These are phyloP conservation scores for Marronus borbonicus DNA, from an alignment of 2,888 invertebrate genomes.

Conservation along the genomic window DNA sequence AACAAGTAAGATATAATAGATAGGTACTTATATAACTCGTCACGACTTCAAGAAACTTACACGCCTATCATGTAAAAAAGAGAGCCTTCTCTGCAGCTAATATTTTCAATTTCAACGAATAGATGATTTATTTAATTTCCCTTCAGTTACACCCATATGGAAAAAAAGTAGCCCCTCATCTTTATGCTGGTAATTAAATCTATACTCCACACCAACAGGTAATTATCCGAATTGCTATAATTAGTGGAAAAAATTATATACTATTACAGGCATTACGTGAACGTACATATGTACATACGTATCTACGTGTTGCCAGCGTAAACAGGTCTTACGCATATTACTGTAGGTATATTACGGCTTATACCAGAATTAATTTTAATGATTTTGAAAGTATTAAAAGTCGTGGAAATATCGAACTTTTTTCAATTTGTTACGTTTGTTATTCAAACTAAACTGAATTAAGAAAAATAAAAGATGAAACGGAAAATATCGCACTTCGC, in stretches of 20 bases:
- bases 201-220: background rate
- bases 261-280: conserved; percentile 10
- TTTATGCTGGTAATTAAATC: conserved; percentile 22
- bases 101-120: conserved; percentile 28
- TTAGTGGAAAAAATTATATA: conserved; percentile 35
- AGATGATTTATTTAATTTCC: conserved; percentile 20
- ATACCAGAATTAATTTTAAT: background rate
- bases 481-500: no score
- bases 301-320: background rate
- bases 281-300: background rate
- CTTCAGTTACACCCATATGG: background rate
- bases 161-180: conserved; percentile 3
- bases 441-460: background rate
- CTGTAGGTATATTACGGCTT: background rate
- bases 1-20: background rate
- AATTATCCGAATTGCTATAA: conserved; percentile 34
- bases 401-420: no score
- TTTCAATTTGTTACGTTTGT: background rate
- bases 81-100: background rate
- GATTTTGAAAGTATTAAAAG: background rate
- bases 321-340: conserved; percentile 1
- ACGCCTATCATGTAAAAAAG: no score
- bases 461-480: background rate
- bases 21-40: no score
- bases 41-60: no score